These are phyloP conservation scores for Halichoerus grypus DNA, from an alignment of 2,113 vertebrate genomes.

Conservation along the genomic window DNA sequence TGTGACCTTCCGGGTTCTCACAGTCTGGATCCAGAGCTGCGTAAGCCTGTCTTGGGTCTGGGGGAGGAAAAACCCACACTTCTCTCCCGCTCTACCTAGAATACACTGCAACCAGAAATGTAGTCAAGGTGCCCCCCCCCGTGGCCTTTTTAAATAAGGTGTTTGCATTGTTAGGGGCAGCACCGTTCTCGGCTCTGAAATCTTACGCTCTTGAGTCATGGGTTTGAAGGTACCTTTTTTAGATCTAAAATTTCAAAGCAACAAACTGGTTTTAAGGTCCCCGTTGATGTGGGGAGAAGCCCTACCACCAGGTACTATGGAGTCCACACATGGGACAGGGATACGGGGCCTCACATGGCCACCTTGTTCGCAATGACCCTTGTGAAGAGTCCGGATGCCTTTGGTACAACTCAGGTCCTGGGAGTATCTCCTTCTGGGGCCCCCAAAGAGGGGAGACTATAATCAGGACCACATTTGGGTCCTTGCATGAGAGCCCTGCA, in stretches of 20 bases:
- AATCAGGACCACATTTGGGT: neutral
- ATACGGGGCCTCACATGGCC: accelerated
- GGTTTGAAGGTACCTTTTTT: neutral
- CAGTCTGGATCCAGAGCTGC: neutral
- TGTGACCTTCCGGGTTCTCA: neutral
- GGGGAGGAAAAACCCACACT: neutral
- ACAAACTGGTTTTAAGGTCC: neutral
- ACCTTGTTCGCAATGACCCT: neutral
- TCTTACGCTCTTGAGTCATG: neutral
- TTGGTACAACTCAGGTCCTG: neutral
- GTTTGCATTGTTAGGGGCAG: too few species aligned
- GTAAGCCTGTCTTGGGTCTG: neutral
- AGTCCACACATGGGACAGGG: accelerated
- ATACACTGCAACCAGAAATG: neutral
- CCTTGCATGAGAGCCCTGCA: neutral
- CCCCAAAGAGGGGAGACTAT: neutral
- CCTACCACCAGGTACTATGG: accelerated
- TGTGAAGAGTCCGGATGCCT: neutral
- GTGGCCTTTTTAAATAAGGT: neutral
- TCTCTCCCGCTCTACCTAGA: accelerated
- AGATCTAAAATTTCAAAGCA: neutral
- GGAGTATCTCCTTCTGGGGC: neutral
- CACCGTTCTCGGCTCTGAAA: neutral
- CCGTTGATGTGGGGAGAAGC: neutral
- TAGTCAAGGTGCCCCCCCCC: too few species aligned